Evolutionary conservation across 2,113 vertebrate species (phyloP).

Genomic region (Nerophis lumbriciformis): DNA sequence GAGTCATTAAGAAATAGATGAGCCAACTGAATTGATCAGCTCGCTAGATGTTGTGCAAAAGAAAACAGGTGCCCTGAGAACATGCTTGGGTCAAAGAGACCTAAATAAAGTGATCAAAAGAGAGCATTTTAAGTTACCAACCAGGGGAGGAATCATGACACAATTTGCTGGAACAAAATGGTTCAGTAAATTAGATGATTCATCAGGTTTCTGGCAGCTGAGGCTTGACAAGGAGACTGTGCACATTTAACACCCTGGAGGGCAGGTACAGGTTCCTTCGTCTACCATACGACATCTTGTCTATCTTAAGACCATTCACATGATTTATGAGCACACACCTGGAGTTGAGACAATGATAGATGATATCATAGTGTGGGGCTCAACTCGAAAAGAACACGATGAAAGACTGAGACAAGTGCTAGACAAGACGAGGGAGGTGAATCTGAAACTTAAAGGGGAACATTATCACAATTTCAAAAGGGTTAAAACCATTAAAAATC

Average conservation of each 20-base stretch:
- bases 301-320: conserved; percentile 11
- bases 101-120: conserved; percentile 1
- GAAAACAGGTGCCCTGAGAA: not conserved
- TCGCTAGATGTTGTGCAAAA: not conserved
- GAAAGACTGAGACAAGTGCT: not conserved
- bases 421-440: not conserved
- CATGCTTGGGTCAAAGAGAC: conserved; percentile 1
- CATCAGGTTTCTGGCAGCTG: conserved; percentile 1
- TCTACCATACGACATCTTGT: not conserved
- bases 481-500: too few species aligned
- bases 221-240: not conserved
- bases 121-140: conserved; percentile 12
- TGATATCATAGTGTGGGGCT: too few species aligned
- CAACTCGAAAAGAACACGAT: not conserved
- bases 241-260: conserved; percentile 9
- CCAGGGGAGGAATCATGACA: conserved; percentile 4
- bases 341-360: too few species aligned
- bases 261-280: too few species aligned
- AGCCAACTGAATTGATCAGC: not conserved
- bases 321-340: not conserved
- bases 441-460: not conserved
- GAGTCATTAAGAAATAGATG: not conserved
- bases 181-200: too few species aligned
- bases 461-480: too few species aligned
- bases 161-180: conserved; percentile 12